Evolutionary conservation across 2,888 invertebrate genomes (phyloP), one percentile per base, ranked within the genome.

Genomic region (Lithophane semibrunnea): DNA sequence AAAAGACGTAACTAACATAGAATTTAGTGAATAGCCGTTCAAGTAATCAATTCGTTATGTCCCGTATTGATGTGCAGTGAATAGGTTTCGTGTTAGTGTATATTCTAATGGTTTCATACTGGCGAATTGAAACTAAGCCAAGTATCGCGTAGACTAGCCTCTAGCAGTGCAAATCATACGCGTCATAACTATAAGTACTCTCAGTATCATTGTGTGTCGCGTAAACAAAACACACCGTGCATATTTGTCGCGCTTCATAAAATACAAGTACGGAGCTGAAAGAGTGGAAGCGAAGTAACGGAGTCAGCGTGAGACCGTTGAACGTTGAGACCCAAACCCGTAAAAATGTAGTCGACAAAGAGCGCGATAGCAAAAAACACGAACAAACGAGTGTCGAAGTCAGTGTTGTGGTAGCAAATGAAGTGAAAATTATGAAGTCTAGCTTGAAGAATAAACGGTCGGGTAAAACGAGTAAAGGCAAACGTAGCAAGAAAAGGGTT

Each of bases 71-170:
- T 88, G 88, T 89, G 85, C 84, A 86, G 83, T 78, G 77, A 84
- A 87, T 87, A 86, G 12, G n/a, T 84, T 83, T 83, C 73, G 83
- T 86, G 85, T 88, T 89, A 87, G 88, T 87, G 88, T 75, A 89
- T 88, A 89, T 90, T 90, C 85, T 88, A 92, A 90, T 86, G 78
- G 85, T 92, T 91, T 91, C 84, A 86, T 88, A 88, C 87, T 88
- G 84, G 84, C 87, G 82, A 90, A 87, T 95, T 95, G 95, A 94
- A 93, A 90, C 92, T 87, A 86, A 91, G 95, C 95, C 95, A 95
- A 95, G 86, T 92, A 91, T 92, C 92, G 90, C 89, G 88, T 89
- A 90, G 90, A 90, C 89, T 66, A 60, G 52, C 37, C 24, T 88
- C 56, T 44, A 82, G 88, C 88, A 85, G 90, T 90, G 88, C 91